Base-by-base conservation (phyloP, 2,797 vertebrate genomes). In the Lacerta agilis region DNA sequence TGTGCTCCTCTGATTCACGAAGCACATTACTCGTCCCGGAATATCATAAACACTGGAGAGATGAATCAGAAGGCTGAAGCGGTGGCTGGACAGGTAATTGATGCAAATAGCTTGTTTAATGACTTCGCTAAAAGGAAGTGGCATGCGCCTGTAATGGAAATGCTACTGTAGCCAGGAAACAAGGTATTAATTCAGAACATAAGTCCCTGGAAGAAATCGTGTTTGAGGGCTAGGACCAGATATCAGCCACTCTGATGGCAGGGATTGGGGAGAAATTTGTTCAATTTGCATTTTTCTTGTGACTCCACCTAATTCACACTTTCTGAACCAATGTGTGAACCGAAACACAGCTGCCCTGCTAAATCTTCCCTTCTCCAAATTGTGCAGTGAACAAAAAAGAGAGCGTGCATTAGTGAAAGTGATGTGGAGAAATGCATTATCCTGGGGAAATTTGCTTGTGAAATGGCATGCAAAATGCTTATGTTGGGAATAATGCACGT, bases 131-230 rank as follows among this genome's bases (percentile, higher is more conserved):
- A 90, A 86, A 90, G 87, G 29, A 80, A 94, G 90, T 77, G 89
- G 91, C 93, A n/a, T 89, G 90, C 84, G 90, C 92, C 92, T 92
- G 90, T 90, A 86, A 92, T 81, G 88, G 92, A 91, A 92, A 90
- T 81, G 93, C 92, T 93, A 92, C 93, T 49, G 86, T 67, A 81
- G 89, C 89, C 76, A 85, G 92, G 94, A 94, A 95, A 95, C 92
- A 94, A 92, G 92, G 75, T 93, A 93, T 94, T 95, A 95, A 95
- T 94, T 94, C 83, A 64, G 83, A 96, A 77, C 93, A 95, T 95
- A 94, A 93, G 95, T 92, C 73, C 20, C 8, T 91, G 75, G 90
- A 78, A 91, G 92, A 91, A 94, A 94, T 90, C 88, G 91, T 91
- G 86, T 90, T 91, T 87, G 73, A 86, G 88, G 88, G 91, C 27